Percentiles rank a stretch among this genome's conserved stretches.
These are phyloP conservation scores for Anthophora plumipes DNA, from an alignment of 2,888 invertebrate species.

Conservation along the genomic window DNA sequence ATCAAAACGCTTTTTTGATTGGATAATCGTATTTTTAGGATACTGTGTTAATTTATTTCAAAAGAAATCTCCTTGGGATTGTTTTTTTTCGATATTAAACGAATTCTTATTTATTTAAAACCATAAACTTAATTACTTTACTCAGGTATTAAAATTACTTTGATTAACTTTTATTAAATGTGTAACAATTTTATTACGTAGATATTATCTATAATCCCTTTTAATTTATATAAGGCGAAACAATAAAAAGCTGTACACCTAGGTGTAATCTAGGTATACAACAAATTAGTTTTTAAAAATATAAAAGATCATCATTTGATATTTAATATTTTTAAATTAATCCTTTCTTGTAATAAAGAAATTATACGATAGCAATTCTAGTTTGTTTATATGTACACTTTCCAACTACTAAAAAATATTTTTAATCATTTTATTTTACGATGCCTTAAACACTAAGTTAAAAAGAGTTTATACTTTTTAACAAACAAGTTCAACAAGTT, in stretches of 20 bases:
- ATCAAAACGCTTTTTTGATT: slow-evolving; percentile 40
- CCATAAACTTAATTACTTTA: slow-evolving; percentile 28
- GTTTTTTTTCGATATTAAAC: background rate
- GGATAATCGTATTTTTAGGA: slow-evolving; percentile 20
- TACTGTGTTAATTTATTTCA: slow-evolving; percentile 22
- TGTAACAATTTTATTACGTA: slow-evolving; percentile 58
- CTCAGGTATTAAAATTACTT: slow-evolving; percentile 40
- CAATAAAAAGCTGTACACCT: slow-evolving; percentile 45
- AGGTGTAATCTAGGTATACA: slow-evolving; percentile 37
- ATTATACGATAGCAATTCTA: slow-evolving; percentile 30
- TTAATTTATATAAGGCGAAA: slow-evolving; percentile 42
- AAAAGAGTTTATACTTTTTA: slow-evolving; percentile 46
- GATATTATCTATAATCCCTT: slow-evolving; percentile 55
- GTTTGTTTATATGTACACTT: slow-evolving; percentile 52
- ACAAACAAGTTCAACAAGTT: slow-evolving; percentile 45
- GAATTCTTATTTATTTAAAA: background rate
- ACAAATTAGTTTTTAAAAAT: slow-evolving; percentile 52
- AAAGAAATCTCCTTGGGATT: background rate
- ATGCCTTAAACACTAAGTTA: slow-evolving; percentile 38
- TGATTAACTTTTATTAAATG: slow-evolving; percentile 46
- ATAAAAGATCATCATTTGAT: slow-evolving; percentile 40
- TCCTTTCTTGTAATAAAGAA: slow-evolving; percentile 40
- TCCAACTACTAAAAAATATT: slow-evolving; percentile 57
- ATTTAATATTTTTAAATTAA: slow-evolving; percentile 41
- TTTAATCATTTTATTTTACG: slow-evolving; percentile 50